Evolutionary conservation across 2,113 vertebrate genomes (phyloP).

Genomic region (Aramus guarauna): DNA sequence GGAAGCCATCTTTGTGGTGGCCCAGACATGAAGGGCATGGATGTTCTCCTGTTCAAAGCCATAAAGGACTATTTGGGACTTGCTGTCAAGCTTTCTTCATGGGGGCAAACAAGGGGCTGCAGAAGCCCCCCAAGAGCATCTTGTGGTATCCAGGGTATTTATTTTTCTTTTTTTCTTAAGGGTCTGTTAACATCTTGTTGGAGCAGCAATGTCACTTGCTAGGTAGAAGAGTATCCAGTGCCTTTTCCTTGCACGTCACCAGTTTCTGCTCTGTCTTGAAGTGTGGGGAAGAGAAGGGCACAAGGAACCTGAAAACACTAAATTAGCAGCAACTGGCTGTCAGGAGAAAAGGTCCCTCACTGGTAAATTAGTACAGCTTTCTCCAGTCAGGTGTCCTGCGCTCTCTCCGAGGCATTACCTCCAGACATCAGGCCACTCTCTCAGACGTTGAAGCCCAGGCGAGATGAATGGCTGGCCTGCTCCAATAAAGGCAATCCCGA

Average conservation of each 20-base stretch:
- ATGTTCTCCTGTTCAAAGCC: not conserved
- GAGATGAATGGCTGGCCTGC: not conserved
- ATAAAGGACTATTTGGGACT: not conserved
- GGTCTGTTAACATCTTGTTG: not conserved
- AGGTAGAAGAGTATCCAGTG: not conserved
- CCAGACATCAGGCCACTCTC: not conserved
- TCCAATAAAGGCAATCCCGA: not conserved
- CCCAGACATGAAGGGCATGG: not conserved
- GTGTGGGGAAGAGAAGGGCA: not conserved
- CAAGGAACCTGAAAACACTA: not conserved
- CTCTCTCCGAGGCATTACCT: not conserved
- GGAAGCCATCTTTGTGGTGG: not conserved
- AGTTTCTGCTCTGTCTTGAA: not conserved
- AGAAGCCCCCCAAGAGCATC: not conserved
- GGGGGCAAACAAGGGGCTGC: not conserved
- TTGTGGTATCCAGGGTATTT: not conserved
- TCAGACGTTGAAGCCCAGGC: rapidly evolving
- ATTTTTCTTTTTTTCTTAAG: not conserved
- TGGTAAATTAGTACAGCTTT: not conserved
- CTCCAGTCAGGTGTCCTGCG: not conserved
- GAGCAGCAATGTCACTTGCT: not conserved
- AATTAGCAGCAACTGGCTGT: not conserved
- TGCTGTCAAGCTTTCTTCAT: not conserved
- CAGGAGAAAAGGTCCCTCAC: not conserved
- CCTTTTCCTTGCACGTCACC: not conserved